Evolutionary conservation across 2,113 vertebrate species (phyloP).

Genomic region (Ptilonorhynchus violaceus): DNA sequence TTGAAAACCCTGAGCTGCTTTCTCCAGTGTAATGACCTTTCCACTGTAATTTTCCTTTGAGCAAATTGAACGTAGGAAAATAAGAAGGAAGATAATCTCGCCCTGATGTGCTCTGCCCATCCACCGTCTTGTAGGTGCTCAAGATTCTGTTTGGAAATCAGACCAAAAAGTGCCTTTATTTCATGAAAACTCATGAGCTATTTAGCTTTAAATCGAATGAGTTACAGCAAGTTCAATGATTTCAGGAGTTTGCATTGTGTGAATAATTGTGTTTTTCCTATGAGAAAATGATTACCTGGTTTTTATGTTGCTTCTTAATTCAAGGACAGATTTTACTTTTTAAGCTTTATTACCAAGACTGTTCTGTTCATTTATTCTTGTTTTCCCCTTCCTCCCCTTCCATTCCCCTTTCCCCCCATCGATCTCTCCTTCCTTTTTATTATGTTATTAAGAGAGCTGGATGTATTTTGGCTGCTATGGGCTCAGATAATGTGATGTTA

Average conservation of each 20-base stretch:
- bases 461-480: not conserved
- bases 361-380: not conserved
- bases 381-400: not conserved
- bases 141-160: not conserved
- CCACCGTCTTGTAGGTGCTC: not conserved
- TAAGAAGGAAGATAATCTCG: not conserved
- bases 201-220: not conserved
- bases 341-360: not conserved
- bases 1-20: slow-evolving; percentile 60
- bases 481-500: not conserved
- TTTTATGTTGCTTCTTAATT: not conserved
- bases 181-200: not conserved
- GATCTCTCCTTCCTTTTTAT: not conserved
- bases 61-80: slow-evolving; percentile 21
- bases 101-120: not conserved
- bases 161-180: not conserved
- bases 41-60: slow-evolving; percentile 47
- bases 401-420: not conserved
- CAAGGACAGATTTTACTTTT: not conserved
- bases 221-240: not conserved
- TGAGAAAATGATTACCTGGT: not conserved
- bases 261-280: not conserved
- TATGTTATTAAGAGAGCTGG: not conserved
- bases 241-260: not conserved
- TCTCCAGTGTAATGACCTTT: slow-evolving; percentile 54